Evolutionary conservation across 1,140 invertebrate genomes (phyloP).

Genomic region (Macrobrachium nipponense): DNA sequence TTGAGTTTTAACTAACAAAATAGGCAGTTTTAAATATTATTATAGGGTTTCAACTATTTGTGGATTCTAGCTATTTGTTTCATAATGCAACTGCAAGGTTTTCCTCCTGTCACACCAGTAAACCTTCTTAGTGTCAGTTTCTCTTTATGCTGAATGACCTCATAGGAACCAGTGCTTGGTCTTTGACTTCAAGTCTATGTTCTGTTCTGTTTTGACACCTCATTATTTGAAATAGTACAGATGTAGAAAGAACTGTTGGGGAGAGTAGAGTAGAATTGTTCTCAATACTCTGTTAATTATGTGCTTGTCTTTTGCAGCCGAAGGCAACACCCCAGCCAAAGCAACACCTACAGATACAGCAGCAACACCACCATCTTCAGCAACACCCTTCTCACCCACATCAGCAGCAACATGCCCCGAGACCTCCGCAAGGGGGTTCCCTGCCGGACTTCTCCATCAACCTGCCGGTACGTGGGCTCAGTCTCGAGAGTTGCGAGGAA

Average conservation of each 20-base stretch:
- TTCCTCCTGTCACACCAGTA: too few relatives aligned
- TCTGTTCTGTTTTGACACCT: too few relatives aligned
- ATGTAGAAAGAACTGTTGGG: neutral
- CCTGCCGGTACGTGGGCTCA: constrained; percentile 37
- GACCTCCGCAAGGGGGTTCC: constrained; percentile 36
- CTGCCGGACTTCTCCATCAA: constrained; percentile 51
- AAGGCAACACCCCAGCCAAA: constrained; percentile 32
- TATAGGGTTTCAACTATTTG: too few relatives aligned
- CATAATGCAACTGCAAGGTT: too few relatives aligned
- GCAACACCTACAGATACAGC: constrained; percentile 33
- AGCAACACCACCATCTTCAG: constrained; percentile 33
- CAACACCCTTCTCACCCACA: constrained; percentile 32
- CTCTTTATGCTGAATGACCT: too few relatives aligned
- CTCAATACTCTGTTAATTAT: neutral
- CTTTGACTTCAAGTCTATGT: too few relatives aligned
- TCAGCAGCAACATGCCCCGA: constrained; percentile 28
- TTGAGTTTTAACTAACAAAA: too few relatives aligned
- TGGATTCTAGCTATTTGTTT: too few relatives aligned
- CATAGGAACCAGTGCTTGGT: too few relatives aligned
- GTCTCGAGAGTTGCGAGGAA: neutral
- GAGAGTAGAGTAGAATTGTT: too few relatives aligned
- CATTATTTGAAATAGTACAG: neutral
- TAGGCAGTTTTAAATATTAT: too few relatives aligned
- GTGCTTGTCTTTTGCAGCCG: constrained; percentile 29
- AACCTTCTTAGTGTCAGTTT: too few relatives aligned